A percentile compares a stretch with the other conserved stretches of the same genome.
Conservation (phyloP, 1,140 invertebrate genomes). For the Aplysia californica region DNA sequence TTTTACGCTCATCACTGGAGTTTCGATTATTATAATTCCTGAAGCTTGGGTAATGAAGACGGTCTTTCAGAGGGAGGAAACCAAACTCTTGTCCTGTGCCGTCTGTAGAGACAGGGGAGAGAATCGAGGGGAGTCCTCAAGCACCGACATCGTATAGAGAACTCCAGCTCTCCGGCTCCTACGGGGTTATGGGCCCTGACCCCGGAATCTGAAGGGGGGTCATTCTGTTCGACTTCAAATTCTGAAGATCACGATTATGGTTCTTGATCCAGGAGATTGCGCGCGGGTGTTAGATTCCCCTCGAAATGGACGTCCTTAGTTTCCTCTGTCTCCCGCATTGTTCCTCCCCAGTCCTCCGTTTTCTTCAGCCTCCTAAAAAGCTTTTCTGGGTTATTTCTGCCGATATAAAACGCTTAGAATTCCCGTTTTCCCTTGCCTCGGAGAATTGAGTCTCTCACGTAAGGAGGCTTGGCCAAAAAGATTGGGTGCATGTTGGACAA, state of each 20-base stretch:
- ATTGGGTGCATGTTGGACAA: too few relatives aligned
- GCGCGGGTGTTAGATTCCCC: too few relatives aligned
- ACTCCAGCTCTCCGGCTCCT: not conserved
- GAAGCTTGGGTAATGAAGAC: conserved; percentile 7
- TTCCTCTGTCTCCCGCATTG: too few relatives aligned
- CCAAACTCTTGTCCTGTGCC: not conserved
- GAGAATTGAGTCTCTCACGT: too few relatives aligned
- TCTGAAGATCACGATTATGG: conserved; percentile 11
- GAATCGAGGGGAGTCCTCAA: not conserved
- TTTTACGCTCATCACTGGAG: conserved; percentile 9
- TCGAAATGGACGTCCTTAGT: too few relatives aligned
- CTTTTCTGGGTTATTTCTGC: too few relatives aligned
- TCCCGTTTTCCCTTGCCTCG: too few relatives aligned
- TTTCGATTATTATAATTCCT: conserved; percentile 20
- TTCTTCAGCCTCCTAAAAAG: too few relatives aligned
- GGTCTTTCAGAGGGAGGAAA: not conserved
- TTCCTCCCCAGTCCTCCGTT: too few relatives aligned
- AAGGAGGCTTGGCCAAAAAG: too few relatives aligned
- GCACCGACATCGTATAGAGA: not conserved
- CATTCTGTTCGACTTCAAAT: conserved; percentile 12
- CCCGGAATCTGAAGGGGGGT: conserved; percentile 1
- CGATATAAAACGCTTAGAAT: too few relatives aligned
- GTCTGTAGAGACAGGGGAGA: not conserved
- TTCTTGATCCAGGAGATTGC: conserved; percentile 1
- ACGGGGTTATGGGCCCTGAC: not conserved